Evolutionary conservation across 2,888 invertebrate genomes (phyloP).

Genomic region (Mythimna loreyi): DNA sequence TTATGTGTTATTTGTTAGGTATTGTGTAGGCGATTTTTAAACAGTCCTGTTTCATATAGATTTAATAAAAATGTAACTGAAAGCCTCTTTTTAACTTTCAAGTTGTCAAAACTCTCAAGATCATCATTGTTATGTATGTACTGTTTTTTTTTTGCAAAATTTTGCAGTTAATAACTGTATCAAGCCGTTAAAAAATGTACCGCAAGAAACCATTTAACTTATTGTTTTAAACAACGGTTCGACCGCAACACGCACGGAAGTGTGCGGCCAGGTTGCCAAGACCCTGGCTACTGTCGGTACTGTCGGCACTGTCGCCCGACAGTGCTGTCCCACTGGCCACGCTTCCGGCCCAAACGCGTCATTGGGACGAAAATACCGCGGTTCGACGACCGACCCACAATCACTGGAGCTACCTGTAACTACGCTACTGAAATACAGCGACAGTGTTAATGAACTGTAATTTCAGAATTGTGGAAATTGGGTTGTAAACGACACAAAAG

Average conservation of each 20-base stretch:
- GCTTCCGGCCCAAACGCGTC: slow-evolving; percentile 48
- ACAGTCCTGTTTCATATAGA: too few species aligned
- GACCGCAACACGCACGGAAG: slow-evolving; percentile 25
- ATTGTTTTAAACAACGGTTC: slow-evolving; percentile 37
- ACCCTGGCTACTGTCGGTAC: slow-evolving; percentile 38
- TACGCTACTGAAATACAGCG: slow-evolving; percentile 26
- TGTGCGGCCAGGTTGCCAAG: slow-evolving; percentile 39
- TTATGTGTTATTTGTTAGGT: background rate
- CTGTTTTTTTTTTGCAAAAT: background rate
- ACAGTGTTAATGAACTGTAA: slow-evolving; percentile 39
- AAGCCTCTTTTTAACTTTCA: too few species aligned
- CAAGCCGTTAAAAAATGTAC: slow-evolving; percentile 34
- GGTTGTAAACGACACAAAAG: background rate
- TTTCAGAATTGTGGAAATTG: slow-evolving; percentile 16
- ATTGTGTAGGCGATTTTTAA: background rate
- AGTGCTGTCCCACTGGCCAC: slow-evolving; percentile 40
- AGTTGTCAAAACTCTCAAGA: background rate
- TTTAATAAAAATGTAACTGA: too few species aligned
- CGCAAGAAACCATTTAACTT: slow-evolving; percentile 24
- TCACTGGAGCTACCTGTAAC: slow-evolving; percentile 37
- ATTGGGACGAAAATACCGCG: slow-evolving; percentile 52
- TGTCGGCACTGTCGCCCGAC: slow-evolving; percentile 2
- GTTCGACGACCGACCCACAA: slow-evolving; percentile 60
- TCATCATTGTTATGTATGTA: background rate
- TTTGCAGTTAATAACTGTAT: slow-evolving; percentile 30